A percentile compares a stretch with the other conserved stretches of the same genome.
Evolutionary conservation across 1,140 invertebrate species (phyloP).

Genomic region (Drosophila trapezifrons): DNA sequence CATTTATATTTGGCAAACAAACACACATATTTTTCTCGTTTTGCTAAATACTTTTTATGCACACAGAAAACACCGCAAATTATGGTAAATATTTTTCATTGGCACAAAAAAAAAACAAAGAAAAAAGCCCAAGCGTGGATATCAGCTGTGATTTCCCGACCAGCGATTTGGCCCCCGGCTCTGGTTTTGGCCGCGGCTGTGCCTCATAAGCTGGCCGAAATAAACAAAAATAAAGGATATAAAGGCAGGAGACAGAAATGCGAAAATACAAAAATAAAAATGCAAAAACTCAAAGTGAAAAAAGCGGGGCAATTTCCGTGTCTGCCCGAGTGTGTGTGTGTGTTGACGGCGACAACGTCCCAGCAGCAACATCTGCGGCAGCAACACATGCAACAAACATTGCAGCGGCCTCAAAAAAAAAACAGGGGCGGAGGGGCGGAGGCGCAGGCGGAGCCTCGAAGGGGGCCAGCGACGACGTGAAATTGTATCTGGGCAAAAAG

Average conservation of each 20-base stretch:
- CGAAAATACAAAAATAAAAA: slow-evolving; percentile 15
- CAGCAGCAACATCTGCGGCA: slow-evolving; percentile 16
- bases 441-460: background rate
- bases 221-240: slow-evolving; percentile 12
- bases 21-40: background rate
- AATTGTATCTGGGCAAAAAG: slow-evolving; percentile 66
- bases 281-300: slow-evolving; percentile 14
- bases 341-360: slow-evolving; percentile 55
- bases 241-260: slow-evolving; percentile 5
- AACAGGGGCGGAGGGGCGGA: background rate
- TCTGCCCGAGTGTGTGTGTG: slow-evolving; percentile 19
- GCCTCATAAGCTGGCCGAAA: slow-evolving; percentile 39
- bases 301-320: slow-evolving; percentile 66
- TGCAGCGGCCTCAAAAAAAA: slow-evolving; percentile 34
- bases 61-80: background rate
- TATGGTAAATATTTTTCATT: slow-evolving; percentile 1
- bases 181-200: slow-evolving; percentile 8
- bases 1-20: slow-evolving; percentile 3
- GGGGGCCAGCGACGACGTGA: slow-evolving; percentile 39
- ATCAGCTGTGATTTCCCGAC: slow-evolving; percentile 29
- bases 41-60: background rate
- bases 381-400: slow-evolving; percentile 39
- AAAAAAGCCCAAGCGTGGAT: background rate
- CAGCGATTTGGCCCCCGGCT: slow-evolving; percentile 11
- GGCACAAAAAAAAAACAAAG: background rate